Conservation (phyloP, 2,888 invertebrate species). For the Tridacna crocea region DNA sequence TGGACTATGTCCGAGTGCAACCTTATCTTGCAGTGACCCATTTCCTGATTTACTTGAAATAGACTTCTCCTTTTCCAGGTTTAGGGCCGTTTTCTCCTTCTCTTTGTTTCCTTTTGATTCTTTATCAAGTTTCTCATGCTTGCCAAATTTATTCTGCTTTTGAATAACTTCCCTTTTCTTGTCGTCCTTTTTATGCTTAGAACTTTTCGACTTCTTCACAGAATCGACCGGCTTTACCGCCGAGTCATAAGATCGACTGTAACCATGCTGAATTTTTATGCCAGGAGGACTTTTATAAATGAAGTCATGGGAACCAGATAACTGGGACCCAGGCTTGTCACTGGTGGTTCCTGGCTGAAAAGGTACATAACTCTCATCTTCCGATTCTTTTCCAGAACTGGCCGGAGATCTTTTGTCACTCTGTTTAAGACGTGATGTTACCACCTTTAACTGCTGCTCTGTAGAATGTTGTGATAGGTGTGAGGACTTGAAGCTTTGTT, state of each 20-base stretch:
- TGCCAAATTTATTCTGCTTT: conserved; percentile 18
- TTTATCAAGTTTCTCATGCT: conserved; percentile 27
- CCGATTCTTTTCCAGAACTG: conserved; percentile 69
- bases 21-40: conserved; percentile 23
- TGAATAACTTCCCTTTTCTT: conserved; percentile 18
- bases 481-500: conserved; percentile 48
- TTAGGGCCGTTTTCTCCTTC: neutral
- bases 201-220: conserved; percentile 4
- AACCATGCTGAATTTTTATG: conserved; percentile 52
- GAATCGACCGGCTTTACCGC: conserved; percentile 36
- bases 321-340: neutral
- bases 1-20: conserved; percentile 37
- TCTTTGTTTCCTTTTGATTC: conserved; percentile 21
- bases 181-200: conserved; percentile 27
- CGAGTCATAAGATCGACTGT: conserved; percentile 56
- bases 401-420: conserved; percentile 59
- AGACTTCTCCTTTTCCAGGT: neutral
- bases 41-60: neutral
- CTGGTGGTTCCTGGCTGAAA: conserved; percentile 53
- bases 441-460: conserved; percentile 53
- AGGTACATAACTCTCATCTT: conserved; percentile 71
- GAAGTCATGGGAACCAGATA: conserved; percentile 35
- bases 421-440: conserved; percentile 27
- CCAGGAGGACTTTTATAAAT: conserved; percentile 28
- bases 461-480: conserved; percentile 5